Evolutionary conservation across 2,888 invertebrate genomes (phyloP), one percentile per base, ranked within the genome.

Genomic region (Parnassius smintheus): DNA sequence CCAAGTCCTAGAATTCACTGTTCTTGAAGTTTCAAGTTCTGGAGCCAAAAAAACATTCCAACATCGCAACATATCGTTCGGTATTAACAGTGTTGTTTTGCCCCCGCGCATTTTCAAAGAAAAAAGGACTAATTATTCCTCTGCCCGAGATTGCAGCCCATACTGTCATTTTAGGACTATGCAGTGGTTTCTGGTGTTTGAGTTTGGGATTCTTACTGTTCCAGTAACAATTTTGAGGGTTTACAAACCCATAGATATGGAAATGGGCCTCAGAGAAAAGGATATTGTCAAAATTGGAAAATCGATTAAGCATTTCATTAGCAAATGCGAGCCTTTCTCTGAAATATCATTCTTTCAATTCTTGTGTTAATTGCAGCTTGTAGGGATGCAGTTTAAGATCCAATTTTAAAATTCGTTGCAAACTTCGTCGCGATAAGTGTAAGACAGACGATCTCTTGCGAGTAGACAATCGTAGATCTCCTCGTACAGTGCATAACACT

Each of bases 21-120:
- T 25, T 25, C 25, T 25, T 25, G 25, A 25, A 25, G 25, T 25
- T 2, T 25, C 3, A 25, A 25, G 3, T 25, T 25, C 3, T 25
- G 25, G 25, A 25, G 25, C 2, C 3, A 25, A 25, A 11, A 11
- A 46, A 46, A 46, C n/a, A 1, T 46, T 46, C 46, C 46, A 46
- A 46, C 46, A 46, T 46, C 7, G 25, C 25, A 25, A 25, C 25
- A 25, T 2, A 25, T 25, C 3, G 3, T 25, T 25, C 25, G 25
- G 25, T 46, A 46, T 46, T 46, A 46, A 46, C 46, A 46, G 46
- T 4, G 46, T 7, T n/a, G 46, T 46, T 12, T 46, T 46, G 46
- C 46, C 46, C 46, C 46, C 25, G 46, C 11, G 46, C n/a, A 46
- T 46, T 46, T 46, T 46, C 46, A 46, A 46, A 46, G 46, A 46